phyloP scores from a whole-genome alignment of 2,113 vertebrate species.

The Corythornis madagascariensis region DNA sequence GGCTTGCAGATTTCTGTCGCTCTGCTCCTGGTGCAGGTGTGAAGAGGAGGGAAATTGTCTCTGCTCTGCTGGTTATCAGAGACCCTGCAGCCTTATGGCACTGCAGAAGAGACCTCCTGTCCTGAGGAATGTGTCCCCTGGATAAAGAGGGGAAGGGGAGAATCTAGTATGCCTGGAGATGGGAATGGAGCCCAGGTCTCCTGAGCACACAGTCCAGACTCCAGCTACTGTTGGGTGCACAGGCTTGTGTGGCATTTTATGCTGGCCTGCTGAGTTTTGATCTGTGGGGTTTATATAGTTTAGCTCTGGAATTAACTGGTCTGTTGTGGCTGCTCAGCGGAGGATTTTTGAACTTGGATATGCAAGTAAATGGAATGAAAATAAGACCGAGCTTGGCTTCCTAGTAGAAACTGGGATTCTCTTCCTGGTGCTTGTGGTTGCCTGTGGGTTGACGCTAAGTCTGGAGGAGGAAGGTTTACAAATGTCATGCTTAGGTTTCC shows the following conservation, averaged over 20 bases:
- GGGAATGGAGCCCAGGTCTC: background rate
- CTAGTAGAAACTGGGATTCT: background rate
- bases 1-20: background rate
- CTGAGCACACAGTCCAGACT: background rate
- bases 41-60: background rate
- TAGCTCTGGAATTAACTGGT: background rate
- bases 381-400: background rate
- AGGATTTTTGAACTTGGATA: background rate
- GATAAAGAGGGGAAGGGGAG: background rate
- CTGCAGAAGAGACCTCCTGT: background rate
- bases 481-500: background rate
- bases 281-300: background rate
- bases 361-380: background rate
- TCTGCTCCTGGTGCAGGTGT: background rate
- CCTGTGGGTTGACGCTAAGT: background rate
- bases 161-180: background rate
- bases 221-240: background rate
- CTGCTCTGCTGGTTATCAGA: background rate
- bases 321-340: background rate
- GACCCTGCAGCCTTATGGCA: background rate
- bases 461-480: background rate
- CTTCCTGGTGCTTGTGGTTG: background rate
- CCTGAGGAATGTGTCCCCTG: fast-evolving
- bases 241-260: background rate
- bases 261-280: background rate